Evolutionary conservation across 2,888 invertebrate species (phyloP).

Genomic region (Teleogryllus oceanicus): DNA sequence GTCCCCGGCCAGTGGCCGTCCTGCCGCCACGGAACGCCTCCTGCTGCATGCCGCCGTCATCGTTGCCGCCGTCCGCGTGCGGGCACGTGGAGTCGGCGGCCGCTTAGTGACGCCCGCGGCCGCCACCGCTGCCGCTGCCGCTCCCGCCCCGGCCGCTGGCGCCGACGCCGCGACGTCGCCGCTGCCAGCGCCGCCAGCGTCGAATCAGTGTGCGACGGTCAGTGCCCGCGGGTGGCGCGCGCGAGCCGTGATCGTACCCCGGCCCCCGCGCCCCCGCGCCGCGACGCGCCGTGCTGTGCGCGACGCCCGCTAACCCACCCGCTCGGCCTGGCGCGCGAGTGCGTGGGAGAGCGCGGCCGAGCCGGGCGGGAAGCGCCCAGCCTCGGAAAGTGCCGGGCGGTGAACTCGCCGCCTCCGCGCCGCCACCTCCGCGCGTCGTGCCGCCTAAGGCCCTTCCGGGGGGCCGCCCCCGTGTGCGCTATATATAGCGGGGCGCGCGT

Average conservation of each 20-base stretch:
- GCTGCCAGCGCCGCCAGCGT: neutral
- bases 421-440: no score
- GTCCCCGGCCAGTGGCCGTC: neutral
- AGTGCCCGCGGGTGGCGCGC: neutral
- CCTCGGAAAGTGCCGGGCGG: no score
- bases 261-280: no score
- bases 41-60: neutral
- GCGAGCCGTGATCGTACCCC: neutral
- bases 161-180: neutral
- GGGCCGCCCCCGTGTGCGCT: no score
- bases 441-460: no score
- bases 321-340: no score
- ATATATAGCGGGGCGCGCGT: no score
- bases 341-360: no score
- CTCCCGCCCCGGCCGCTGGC: neutral
- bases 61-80: neutral
- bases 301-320: no score
- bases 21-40: neutral
- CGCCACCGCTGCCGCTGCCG: neutral
- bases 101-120: neutral
- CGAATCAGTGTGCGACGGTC: neutral
- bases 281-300: no score
- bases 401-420: no score
- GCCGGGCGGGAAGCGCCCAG: no score
- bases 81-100: slow-evolving; percentile 12